Base-by-base conservation (phyloP, 2,888 invertebrate species). In the Tryphoninae sp. region DNA sequence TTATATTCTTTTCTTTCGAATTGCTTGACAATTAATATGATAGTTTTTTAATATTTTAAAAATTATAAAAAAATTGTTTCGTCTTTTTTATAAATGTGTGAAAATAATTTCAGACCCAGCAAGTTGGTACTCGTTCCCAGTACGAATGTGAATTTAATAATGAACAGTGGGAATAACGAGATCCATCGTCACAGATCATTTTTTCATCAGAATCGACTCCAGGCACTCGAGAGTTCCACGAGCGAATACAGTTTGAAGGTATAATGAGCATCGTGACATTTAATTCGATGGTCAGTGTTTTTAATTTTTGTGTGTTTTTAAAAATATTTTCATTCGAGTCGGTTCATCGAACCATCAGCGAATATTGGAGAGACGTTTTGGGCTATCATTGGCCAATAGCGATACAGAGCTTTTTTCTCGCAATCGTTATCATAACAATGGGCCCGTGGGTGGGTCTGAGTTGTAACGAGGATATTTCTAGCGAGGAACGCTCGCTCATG, bases 351-450 rank as follows among this genome's bases (percentile, higher is more conserved):
- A 81, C 78, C 13, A 51, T 81, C 65, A 86, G 83, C 51, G 83
- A 86, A 73, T 87, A 85, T 51, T 86, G 87, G 85, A 83, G 82
- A 51, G 83, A 86, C 19, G 83, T 74, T 58, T 51, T 84, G 42
- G 82, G 78, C 23, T 85, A 85, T 73, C 85, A 84, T 16, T 86
- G 86, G 87, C 71, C 84, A 13, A 83, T 86, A 58, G 81, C 73
- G 11, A 77, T 84, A 26, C 85, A 86, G 75, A 83, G 86, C 53
- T 58, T 86, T 2, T 76, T 85, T 62, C 71, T 87, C 58, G 83
- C 83, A 4, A 82, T 80, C 51, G 68, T 84, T 11, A 86, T 86
- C 22, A 61, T 86, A 11, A 81, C 78, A 59, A 68, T 86, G 55
- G 80, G 84, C 13, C 82, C 84, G 7, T 86, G 86, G 84, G 71